Evolutionary conservation across 2,797 vertebrate genomes (phyloP).

Genomic region (Merluccius polli): DNA sequence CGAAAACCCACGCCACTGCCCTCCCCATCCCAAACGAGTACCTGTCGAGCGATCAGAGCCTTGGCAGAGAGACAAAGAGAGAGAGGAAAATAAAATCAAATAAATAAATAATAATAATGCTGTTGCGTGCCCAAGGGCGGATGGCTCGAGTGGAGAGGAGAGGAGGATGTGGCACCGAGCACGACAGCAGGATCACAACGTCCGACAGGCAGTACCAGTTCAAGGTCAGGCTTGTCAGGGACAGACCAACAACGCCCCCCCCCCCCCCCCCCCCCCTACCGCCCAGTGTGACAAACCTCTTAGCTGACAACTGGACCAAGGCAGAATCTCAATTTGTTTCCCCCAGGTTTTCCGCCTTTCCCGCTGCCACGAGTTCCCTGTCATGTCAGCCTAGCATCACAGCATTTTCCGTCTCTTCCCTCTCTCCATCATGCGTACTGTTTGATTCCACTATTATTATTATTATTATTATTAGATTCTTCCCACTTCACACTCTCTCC

Average conservation of each 20-base stretch:
- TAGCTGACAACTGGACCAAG: neutral
- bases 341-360: neutral
- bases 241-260: neutral
- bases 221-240: neutral
- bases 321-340: neutral
- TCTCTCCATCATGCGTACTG: neutral
- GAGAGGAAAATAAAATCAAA: neutral
- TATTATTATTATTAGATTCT: neutral
- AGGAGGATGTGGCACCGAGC: neutral
- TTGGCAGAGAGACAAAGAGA: neutral
- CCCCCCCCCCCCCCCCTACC: too few species aligned
- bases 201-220: neutral
- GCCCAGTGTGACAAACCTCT: neutral
- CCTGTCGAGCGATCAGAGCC: neutral
- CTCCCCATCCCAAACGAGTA: neutral
- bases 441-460: neutral
- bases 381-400: neutral
- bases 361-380: neutral
- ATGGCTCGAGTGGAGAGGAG: too few species aligned
- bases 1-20: too few species aligned
- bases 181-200: neutral
- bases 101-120: too few species aligned
- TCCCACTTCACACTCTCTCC: neutral
- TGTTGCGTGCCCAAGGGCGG: neutral
- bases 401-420: neutral